Evolutionary conservation across 2,888 invertebrate species (phyloP), one percentile per base, ranked within the genome.

Genomic region (Euphydryas editha): DNA sequence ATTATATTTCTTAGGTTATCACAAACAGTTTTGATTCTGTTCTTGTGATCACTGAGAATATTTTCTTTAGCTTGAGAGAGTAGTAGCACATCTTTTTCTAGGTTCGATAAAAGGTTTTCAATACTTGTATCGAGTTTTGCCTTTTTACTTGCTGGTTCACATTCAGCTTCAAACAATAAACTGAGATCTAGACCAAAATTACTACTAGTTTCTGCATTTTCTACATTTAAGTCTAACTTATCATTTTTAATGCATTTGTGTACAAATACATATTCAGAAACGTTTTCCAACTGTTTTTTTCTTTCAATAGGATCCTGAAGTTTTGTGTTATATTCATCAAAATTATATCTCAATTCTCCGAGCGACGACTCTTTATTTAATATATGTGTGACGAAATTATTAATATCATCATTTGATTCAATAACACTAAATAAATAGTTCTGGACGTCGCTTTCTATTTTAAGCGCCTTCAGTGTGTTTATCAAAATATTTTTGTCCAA

Each of bases 151-250:
- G 75, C 77, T 1, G 91, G 89, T 59, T 88, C 83, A 62, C 73
- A 79, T 47, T 81, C 42, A 44, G n/a, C 83, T 20, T 80, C 82
- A 71, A 86, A 85, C 47, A 88, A 69, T 17, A 80, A 76, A 47
- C 90, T 86, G 13, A 88, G 78, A 69, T 89, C 85, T 15, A 90
- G 77, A 70, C 90, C 89, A 63, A 90, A 89, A 74, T 87, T 85
- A 59, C 71, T 79, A 72, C 78, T 65, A 66, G 68, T 11, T 75
- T 69, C 62, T 62, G 69, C 75, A n/a, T 64, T 36, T 70, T 21
- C 57, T 13, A 72, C 58, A 44, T 46, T 57, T 66, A 58, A 61
- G 82, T 73, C 39, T 76, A 71, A 10, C 78, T 70, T 69, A 75
- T 79, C 46, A 77, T 57, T 24, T 68, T 54, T 51, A 1, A 68